Evolutionary conservation across 2,113 vertebrate genomes (phyloP), one percentile per base, ranked within the genome.

Genomic region (Salvelinus alpinus): DNA sequence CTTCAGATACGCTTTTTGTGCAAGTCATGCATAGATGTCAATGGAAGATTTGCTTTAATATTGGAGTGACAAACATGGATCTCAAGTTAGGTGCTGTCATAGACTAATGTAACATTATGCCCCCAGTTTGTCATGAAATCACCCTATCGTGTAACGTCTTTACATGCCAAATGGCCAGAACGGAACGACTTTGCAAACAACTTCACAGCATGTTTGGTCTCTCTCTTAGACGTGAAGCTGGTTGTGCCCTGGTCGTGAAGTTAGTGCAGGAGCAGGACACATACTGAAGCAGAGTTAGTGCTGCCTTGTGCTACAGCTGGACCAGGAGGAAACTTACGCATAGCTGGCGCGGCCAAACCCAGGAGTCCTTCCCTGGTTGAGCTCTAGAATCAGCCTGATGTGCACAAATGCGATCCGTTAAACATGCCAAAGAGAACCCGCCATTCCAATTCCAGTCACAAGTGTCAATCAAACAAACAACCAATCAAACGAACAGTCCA

Each of bases 281-380:
- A 62, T 62, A 62, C 59, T 62, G 8, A 48, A 67, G 68, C 71
- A 66, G 76, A 88, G 84, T 88, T 87, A 86, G 89, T 87, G 80
- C 82, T 75, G 78, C 82, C 85, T 71, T 78, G 84, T 84, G 88
- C 72, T 85, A 79, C 81, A 74, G 74, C 75, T 78, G 78, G 76
- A 80, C 70, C 74, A 57, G 18, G 67, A 47, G 86, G 77, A 85
- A 91, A 92, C 91, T 93, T 91, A 93, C 91, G 86, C 86, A 87
- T 91, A 90, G 88, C 91, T 92, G 91, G 79, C 90, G 88, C 90
- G 90, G 80, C 83, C 76, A 85, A 90, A 85, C 90, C 91, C 91
- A 91, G 88, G 89, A 90, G 73, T 88, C 88, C 91, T 88, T 86
- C 91, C 91, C 86, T 84, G 87, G 89, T 92, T 92, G 89, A 92